Conservation (phyloP, 2,113 vertebrate species). For the Semnopithecus entellus region DNA sequence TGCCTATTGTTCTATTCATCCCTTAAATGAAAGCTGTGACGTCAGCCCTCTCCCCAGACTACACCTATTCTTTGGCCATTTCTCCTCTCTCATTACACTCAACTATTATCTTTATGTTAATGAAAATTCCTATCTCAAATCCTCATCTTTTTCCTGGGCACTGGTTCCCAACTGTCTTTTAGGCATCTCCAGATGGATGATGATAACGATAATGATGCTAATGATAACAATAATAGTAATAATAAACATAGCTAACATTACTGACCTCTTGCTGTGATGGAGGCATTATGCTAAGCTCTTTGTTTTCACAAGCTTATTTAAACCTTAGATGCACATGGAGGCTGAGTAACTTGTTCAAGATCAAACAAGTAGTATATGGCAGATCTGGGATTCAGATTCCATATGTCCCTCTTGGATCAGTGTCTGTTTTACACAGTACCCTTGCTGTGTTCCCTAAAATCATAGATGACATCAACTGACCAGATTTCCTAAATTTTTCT, state of each 20-base stretch:
- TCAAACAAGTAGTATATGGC: not conserved
- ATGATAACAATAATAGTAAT: not conserved
- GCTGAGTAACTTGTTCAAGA: not conserved
- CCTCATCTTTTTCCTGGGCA: not conserved
- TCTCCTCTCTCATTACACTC: not conserved
- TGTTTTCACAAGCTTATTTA: not conserved
- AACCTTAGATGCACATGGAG: not conserved
- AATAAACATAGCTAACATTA: not conserved
- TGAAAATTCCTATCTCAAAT: not conserved
- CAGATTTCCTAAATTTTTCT: not conserved
- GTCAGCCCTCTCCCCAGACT: not conserved
- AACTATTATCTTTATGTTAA: not conserved
- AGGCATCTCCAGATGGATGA: not conserved
- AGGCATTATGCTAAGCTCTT: not conserved
- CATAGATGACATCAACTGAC: not conserved
- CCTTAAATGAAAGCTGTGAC: conserved; percentile 12
- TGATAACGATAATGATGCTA: not conserved
- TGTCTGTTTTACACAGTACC: not conserved
- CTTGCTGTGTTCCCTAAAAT: not conserved
- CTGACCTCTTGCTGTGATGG: not conserved
- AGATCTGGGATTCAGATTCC: not conserved
- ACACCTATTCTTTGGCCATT: not conserved
- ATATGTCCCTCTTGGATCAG: not conserved
- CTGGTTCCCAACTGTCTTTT: not conserved
- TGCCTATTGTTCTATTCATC: not conserved